phyloP scores from a whole-genome alignment of 2,113 vertebrate genomes.

The Motacilla alba region DNA sequence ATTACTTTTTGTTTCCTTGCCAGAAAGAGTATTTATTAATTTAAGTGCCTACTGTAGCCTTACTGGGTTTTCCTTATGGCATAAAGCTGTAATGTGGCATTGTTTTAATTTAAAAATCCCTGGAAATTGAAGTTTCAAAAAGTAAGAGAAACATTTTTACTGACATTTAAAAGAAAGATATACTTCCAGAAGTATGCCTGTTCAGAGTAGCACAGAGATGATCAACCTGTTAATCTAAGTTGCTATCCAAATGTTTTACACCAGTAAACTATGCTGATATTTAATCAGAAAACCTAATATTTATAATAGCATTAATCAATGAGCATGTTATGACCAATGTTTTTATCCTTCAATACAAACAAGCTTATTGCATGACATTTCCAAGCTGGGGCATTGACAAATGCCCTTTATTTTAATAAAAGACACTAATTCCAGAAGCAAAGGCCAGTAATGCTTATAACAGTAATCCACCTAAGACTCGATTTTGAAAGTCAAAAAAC shows the following conservation, averaged over 20 bases:
- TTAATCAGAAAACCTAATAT: neutral
- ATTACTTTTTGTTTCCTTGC: neutral
- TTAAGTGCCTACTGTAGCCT: neutral
- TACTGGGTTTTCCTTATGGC: neutral
- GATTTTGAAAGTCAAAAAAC: conserved; percentile 23
- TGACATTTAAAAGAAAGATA: neutral
- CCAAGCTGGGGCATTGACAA: neutral
- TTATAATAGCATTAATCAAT: neutral
- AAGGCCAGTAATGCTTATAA: neutral
- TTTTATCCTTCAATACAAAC: neutral
- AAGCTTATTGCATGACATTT: neutral
- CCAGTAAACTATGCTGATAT: neutral
- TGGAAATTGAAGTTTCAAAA: neutral
- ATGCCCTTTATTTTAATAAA: neutral
- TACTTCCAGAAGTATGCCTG: neutral
- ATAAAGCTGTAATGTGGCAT: neutral
- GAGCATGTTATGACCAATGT: neutral
- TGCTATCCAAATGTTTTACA: neutral
- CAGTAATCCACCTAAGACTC: neutral
- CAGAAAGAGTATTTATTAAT: neutral
- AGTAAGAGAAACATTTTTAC: neutral
- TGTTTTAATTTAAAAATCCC: neutral
- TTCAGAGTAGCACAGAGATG: neutral
- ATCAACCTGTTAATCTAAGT: neutral
- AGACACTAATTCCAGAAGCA: neutral